phyloP scores from a whole-genome alignment of 2,113 vertebrate species.

The Phaetusa simplex region DNA sequence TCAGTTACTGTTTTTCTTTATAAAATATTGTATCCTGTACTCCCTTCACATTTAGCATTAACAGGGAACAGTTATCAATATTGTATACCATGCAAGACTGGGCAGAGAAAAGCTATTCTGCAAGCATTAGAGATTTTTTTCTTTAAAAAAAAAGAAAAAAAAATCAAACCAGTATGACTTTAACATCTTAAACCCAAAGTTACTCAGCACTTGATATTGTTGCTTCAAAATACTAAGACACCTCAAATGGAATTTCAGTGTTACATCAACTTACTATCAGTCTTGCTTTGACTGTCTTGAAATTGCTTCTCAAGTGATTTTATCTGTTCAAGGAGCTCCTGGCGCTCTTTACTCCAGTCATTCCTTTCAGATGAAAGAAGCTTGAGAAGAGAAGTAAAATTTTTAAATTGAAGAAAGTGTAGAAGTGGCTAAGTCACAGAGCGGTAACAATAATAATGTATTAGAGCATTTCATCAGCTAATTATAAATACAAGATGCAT shows the following conservation, averaged over 20 bases:
- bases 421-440: not conserved
- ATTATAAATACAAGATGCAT: not conserved
- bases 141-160: not conserved
- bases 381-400: constrained; percentile 63
- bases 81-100: not conserved
- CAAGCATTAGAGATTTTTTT: not conserved
- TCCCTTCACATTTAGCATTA: not conserved
- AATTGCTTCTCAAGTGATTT: constrained; percentile 79
- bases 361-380: constrained; percentile 83
- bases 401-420: not conserved
- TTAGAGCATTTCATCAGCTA: not conserved
- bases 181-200: not conserved
- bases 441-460: not conserved
- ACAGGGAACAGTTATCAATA: not conserved
- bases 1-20: not conserved
- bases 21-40: not conserved
- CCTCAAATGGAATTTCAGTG: not conserved
- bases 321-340: constrained; percentile 74
- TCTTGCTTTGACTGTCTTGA: constrained; percentile 72
- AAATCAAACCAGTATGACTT: not conserved
- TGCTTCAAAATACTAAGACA: not conserved
- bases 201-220: not conserved
- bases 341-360: constrained; percentile 76
- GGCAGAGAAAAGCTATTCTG: not conserved
- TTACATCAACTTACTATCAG: constrained; percentile 74